Evolutionary conservation across 2,888 invertebrate species (phyloP), one percentile per base, ranked within the genome.

Genomic region (Drosophila heteroneura): DNA sequence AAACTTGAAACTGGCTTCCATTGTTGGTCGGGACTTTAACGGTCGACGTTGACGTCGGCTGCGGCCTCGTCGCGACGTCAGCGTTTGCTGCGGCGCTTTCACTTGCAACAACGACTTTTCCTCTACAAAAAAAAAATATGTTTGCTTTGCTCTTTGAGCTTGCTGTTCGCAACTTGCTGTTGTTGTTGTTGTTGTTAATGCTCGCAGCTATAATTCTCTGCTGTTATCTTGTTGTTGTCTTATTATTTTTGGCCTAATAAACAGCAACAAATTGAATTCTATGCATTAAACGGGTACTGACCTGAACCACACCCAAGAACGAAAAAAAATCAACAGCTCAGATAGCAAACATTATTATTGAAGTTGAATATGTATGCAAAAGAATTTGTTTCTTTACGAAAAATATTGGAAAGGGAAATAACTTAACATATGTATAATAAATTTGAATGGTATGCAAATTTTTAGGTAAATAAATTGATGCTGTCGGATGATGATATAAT

Each of bases 21-120:
- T 79, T 76, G 81, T 63, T 78, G 78, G 37, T 14, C 58, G 53
- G 60, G 67, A 76, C 66, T 44, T 66, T 22, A 58, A 52, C 52
- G 57, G 44, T 41, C 54, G 53, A 28, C 30, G 41, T 33, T 52
- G 28, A 6, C 16, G 49, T 9, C n/a, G 26, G 37, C 26, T 26
- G 56, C 37, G 28, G 12, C 56, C 26, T 16, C 56, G 37, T 7
- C 56, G 51, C 76, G 59, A 28, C 35, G 67, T 35, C 53, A 33
- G 32, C 62, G 61, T 47, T 37, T 28, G 30, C 67, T 70, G 62
- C 51, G 65, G 61, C 81, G 85, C 85, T 85, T 85, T 85, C 85
- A 85, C 85, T 85, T 90, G 83, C 73, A 65, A 62, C 70, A 70
- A 28, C 60, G 74, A 81, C 82, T 90, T 82, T 90, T 90, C 69